Base-by-base conservation (phyloP, 2,888 invertebrate genomes). In the Pseudococcus longispinus region DNA sequence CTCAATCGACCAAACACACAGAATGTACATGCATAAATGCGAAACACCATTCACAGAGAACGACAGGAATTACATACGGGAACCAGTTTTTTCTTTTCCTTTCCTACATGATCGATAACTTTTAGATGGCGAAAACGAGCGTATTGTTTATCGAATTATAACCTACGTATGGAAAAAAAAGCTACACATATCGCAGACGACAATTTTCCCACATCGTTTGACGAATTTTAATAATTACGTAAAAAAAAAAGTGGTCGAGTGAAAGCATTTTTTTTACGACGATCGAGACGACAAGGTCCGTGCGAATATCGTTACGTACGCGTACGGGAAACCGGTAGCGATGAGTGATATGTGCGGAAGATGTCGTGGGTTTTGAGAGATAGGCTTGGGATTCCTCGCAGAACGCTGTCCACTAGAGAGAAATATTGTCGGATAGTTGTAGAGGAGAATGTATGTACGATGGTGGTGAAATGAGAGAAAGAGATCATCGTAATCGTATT, bases 221-320 rank as follows among this genome's bases (percentile, higher is more conserved):
- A 80, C 70, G 42, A 80, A 80, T 80, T 42, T 80, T 80, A 80
- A 80, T 80, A 80, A 42, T 77, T 80, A 80, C 77, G 77, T 80
- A 20, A 80, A 80, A 80, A 77, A n/a, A 74, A 74, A 37, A 42
- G 77, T 80, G 23, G 77, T 80, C 42, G 37, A 80, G 77, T 80
- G 77, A 80, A 80, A 80, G 77, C 77, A 80, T 20, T 37, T 80
- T 77, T 77, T 77, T 42, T 77, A 20, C 18, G 32, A 32, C 32
- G 15, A 18, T 32, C 2, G 32, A 29, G 74, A 74, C 70, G 29
- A 74, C 74, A 42, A 80, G 77, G 77, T 37, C 20, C 42, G 77
- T 80, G 37, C 70, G 70, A 60, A 60, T 60, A 60, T 60, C 60
- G 23, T 60, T 60, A 23, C 60, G 23, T 60, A 60, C 23, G 23